Percentiles rank a stretch among this genome's conserved stretches.
These are phyloP conservation scores for Busseola fusca DNA, from an alignment of 2,888 invertebrate genomes.

Conservation along the genomic window DNA sequence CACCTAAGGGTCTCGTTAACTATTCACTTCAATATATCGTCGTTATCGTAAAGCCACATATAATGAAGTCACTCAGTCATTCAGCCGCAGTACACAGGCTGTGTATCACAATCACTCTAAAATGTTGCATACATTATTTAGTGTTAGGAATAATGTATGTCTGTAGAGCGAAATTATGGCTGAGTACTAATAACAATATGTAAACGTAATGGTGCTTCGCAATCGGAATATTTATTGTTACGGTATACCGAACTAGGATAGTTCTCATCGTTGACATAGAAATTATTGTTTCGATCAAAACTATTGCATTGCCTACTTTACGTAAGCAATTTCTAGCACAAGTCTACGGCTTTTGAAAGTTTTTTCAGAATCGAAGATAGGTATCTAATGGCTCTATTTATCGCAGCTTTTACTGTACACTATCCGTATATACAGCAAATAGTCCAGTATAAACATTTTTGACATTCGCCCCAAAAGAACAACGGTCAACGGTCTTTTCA, in stretches of 20 bases:
- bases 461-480: background rate
- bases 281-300: background rate
- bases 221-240: background rate
- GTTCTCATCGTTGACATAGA: background rate
- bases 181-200: background rate
- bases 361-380: background rate
- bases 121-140: slow-evolving; percentile 46
- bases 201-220: slow-evolving; percentile 12
- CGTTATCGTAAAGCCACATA: slow-evolving; percentile 21
- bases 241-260: background rate
- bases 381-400: background rate
- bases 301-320: background rate
- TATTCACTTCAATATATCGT: slow-evolving; percentile 29
- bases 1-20: slow-evolving; percentile 18
- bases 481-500: background rate
- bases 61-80: slow-evolving; percentile 23
- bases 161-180: slow-evolving; percentile 13
- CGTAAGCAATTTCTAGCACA: background rate
- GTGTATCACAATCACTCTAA: slow-evolving; percentile 26
- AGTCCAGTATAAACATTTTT: background rate
- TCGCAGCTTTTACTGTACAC: background rate
- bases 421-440: background rate
- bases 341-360: background rate
- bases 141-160: slow-evolving; percentile 21
- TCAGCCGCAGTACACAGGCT: slow-evolving; percentile 10